Evolutionary conservation across 2,113 vertebrate genomes (phyloP), one percentile per base, ranked within the genome.

Genomic region (Melospiza georgiana): DNA sequence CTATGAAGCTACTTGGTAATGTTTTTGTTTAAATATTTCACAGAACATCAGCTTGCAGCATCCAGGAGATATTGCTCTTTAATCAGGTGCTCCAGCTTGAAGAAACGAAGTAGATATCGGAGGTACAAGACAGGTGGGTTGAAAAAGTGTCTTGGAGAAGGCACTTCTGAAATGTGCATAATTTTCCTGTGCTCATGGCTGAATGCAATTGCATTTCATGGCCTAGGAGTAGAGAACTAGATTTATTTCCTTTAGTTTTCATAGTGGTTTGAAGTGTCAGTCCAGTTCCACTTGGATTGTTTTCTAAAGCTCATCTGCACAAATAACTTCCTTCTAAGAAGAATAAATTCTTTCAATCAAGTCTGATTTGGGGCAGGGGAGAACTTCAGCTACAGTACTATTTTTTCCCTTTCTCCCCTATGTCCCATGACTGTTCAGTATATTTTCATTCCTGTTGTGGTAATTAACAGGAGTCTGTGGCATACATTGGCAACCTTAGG

Each of bases 101-200:
- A 96, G 95, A 98, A 98, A 82, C 97, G 97, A 84, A 98, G 93
- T 94, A 98, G 97, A 83, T 94, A 95, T 11, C 97, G 95, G 87
- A 98, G 95, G 48, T 98, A 92, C 58, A 97, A 94, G 20, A 49
- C 97, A 94, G 98, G 98, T 98, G 74, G 87, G 91, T 96, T 75
- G 61, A 94, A 55, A 76, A 76, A n/a, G 31, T 84, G 48, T 33
- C 15, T 55, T 90, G 59, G 39, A 72, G 33, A 77, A 87, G 35
- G 41, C 25, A 4, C 30, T 33, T 87, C 19, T 76, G 78, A 83
- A 84, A 39, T 8, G 6, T 11, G 11, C 2, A 1, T 65, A 21
- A 17, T 77, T 84, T 61, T 94, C 19, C 58, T 71, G 52, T 75
- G 39, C 27, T 87, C 31, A 17, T 21, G 69, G n/a, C 57, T 93